Percentiles rank a stretch among this genome's conserved stretches.
Conservation (phyloP, 2,797 vertebrate genomes). For the Trichosurus vulpecula region DNA sequence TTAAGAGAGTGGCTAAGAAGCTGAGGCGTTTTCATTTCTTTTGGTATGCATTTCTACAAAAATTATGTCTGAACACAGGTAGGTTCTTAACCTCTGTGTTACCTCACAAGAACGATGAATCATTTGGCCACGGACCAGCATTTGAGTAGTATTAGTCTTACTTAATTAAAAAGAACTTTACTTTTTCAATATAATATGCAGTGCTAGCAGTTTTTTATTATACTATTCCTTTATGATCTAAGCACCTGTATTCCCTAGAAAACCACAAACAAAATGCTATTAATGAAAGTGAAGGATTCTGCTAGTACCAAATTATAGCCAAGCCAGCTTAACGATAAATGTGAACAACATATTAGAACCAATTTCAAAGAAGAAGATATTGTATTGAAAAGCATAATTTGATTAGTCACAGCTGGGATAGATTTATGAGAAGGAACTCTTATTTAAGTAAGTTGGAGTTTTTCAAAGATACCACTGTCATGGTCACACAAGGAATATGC, state of each 20-base stretch:
- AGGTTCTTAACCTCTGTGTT: conserved; percentile 38
- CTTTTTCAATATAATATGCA: conserved; percentile 52
- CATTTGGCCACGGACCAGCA: conserved; percentile 44
- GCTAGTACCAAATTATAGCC: conserved; percentile 31
- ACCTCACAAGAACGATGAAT: conserved; percentile 58
- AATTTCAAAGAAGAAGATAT: conserved; percentile 55
- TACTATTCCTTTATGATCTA: conserved; percentile 67
- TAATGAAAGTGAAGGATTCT: conserved; percentile 57
- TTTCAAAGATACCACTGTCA: conserved; percentile 69
- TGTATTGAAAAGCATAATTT: conserved; percentile 64
- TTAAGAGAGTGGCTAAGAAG: conserved; percentile 51
- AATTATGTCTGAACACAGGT: conserved; percentile 19
- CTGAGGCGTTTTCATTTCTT: conserved; percentile 49
- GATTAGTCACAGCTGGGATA: conserved; percentile 68
- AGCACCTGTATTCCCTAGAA: conserved; percentile 66
- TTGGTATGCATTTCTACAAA: conserved; percentile 43
- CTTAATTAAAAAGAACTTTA: conserved; percentile 48
- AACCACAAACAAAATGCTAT: conserved; percentile 70
- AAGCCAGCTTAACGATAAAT: conserved; percentile 48
- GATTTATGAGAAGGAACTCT: conserved; percentile 64
- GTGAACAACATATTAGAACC: conserved; percentile 54
- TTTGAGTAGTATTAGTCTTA: conserved; percentile 40
- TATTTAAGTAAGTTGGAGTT: conserved; percentile 64
- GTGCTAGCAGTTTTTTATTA: conserved; percentile 63
- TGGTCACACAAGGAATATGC: conserved; percentile 61